phyloP scores from a whole-genome alignment of 2,113 vertebrate genomes.

The Psittacula cyanocephala region DNA sequence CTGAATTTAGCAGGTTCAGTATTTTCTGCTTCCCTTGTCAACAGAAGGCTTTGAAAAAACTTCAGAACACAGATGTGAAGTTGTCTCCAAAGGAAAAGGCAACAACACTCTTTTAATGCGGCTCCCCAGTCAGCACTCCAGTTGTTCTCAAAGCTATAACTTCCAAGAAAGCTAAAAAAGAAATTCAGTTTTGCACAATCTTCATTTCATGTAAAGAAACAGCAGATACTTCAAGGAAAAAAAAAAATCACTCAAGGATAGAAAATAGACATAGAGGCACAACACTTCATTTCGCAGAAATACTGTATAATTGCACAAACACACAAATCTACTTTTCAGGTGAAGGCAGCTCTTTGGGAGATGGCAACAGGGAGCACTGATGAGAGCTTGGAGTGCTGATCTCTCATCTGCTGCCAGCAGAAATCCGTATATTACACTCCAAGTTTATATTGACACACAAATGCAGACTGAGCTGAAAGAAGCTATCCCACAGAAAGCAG shows the following conservation, averaged over 20 bases:
- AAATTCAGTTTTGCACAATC: not conserved
- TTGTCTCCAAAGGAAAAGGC: conserved; percentile 19
- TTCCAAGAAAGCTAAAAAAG: not conserved
- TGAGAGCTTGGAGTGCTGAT: not conserved
- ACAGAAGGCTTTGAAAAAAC: conserved; percentile 1
- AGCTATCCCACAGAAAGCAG: not conserved
- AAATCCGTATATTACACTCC: not conserved
- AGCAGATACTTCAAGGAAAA: not conserved
- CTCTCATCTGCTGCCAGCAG: not conserved
- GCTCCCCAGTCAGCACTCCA: not conserved
- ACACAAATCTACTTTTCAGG: not conserved
- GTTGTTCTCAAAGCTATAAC: not conserved
- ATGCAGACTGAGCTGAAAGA: not conserved
- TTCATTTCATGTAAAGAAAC: not conserved
- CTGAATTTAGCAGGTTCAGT: not conserved
- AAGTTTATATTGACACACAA: not conserved
- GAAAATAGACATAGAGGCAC: conserved; percentile 1
- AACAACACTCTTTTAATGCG: not conserved
- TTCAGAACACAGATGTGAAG: not conserved
- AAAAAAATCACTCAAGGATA: not conserved
- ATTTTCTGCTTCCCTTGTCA: conserved; percentile 33
- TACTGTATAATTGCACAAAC: not conserved
- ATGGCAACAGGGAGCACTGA: not conserved
- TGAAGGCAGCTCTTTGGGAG: not conserved
- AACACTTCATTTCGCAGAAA: conserved; percentile 2